Evolutionary conservation across 2,888 invertebrate genomes (phyloP).

Genomic region (Protodeltote pygarga): DNA sequence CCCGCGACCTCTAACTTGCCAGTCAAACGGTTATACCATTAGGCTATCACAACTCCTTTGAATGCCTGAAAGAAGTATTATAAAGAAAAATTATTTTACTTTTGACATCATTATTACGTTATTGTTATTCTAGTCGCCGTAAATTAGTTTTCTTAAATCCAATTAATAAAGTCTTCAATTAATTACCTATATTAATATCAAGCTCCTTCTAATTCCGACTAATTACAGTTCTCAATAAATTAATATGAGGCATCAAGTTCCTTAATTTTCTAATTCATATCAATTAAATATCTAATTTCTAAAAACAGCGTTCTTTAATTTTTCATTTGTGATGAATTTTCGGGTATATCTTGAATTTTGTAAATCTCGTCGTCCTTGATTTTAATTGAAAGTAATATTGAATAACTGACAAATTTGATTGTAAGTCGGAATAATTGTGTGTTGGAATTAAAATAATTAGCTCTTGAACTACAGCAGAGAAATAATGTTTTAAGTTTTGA

Average conservation of each 20-base stretch:
- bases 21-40: too few relatives aligned
- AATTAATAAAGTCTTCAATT: constrained; percentile 11
- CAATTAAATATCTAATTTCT: constrained; percentile 30
- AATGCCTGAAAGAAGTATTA: too few relatives aligned
- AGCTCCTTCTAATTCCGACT: constrained; percentile 19
- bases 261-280: constrained; percentile 33
- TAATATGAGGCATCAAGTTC: constrained; percentile 24
- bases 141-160: not conserved
- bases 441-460: constrained; percentile 16
- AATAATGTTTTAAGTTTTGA: constrained; percentile 3
- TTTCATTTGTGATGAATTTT: constrained; percentile 25
- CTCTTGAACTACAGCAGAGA: not conserved
- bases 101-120: too few relatives aligned
- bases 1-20: too few relatives aligned
- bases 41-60: too few relatives aligned
- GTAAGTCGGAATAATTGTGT: constrained; percentile 7
- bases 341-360: constrained; percentile 9
- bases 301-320: constrained; percentile 15
- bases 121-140: too few relatives aligned
- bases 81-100: too few relatives aligned
- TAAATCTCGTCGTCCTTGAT: constrained; percentile 15
- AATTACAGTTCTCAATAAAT: constrained; percentile 26
- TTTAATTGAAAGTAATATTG: constrained; percentile 14
- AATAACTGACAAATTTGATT: constrained; percentile 1
- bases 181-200: constrained; percentile 1